Conservation (phyloP, 2,113 vertebrate species). For the Lanius collurio region DNA sequence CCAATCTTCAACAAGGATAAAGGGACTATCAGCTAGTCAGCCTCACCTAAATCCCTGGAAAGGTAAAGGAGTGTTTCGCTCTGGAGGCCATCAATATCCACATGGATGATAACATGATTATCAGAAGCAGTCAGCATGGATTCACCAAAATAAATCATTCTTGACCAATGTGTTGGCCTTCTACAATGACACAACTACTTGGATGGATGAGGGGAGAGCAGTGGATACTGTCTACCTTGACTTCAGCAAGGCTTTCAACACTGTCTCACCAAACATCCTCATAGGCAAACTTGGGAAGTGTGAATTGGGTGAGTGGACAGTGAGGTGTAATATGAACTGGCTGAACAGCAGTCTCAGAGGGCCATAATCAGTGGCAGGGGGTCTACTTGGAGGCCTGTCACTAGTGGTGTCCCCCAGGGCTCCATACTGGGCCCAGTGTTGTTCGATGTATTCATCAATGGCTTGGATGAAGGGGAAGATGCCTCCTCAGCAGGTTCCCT, state of each 20-base stretch:
- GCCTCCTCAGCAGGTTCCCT: not conserved
- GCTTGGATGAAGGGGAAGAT: not conserved
- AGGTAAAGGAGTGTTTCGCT: not conserved
- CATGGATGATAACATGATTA: not conserved
- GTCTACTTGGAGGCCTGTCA: not conserved
- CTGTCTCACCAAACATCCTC: not conserved
- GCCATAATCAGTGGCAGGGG: not conserved
- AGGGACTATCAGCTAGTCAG: not conserved
- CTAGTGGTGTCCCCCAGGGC: too few species aligned
- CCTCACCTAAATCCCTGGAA: not conserved
- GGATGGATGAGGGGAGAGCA: not conserved
- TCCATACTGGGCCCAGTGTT: too few species aligned
- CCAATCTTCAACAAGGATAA: not conserved
- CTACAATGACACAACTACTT: not conserved
- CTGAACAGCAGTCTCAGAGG: not conserved
- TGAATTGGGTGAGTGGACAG: too few species aligned
- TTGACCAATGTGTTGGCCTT: not conserved
- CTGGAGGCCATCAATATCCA: not conserved
- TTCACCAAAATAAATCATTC: not conserved
- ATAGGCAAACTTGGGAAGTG: not conserved
- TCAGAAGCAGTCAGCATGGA: not conserved
- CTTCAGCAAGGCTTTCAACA: not conserved
- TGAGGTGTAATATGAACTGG: not conserved
- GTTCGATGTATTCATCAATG: not conserved
- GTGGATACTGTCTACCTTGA: not conserved